Conservation (phyloP, 2,888 invertebrate species). For the Choristoneura rosaceana region DNA sequence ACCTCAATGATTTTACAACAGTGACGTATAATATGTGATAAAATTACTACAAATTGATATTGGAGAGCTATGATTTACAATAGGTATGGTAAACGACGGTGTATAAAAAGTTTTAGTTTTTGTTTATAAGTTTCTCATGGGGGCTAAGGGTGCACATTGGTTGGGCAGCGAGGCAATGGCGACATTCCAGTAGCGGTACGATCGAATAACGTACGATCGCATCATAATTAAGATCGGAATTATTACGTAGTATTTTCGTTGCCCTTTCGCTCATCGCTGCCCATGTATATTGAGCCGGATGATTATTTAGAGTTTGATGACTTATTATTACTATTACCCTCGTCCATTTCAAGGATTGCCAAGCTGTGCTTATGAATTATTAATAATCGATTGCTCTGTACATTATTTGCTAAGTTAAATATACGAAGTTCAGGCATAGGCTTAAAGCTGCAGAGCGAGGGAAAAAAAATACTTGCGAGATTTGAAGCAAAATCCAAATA, state of each 20-base stretch:
- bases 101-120: neutral
- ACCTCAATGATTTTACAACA: constrained; percentile 18
- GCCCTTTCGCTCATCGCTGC: neutral
- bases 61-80: constrained; percentile 11
- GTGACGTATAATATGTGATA: constrained; percentile 11
- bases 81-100: neutral
- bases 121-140: neutral
- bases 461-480: neutral
- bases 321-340: neutral
- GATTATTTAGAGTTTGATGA: neutral
- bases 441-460: neutral
- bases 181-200: neutral
- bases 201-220: neutral
- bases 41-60: constrained; percentile 20
- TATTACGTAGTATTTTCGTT: neutral
- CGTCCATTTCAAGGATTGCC: neutral
- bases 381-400: neutral
- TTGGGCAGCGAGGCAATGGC: neutral
- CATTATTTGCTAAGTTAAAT: neutral
- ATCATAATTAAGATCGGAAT: neutral
- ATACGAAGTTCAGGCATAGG: neutral
- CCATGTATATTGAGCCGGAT: neutral
- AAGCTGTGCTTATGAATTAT: constrained; percentile 5
- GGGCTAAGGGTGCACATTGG: neutral
- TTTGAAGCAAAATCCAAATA: too few species aligned